Base-by-base conservation (phyloP, 2,888 invertebrate genomes). In the Zeuzera pyrina region DNA sequence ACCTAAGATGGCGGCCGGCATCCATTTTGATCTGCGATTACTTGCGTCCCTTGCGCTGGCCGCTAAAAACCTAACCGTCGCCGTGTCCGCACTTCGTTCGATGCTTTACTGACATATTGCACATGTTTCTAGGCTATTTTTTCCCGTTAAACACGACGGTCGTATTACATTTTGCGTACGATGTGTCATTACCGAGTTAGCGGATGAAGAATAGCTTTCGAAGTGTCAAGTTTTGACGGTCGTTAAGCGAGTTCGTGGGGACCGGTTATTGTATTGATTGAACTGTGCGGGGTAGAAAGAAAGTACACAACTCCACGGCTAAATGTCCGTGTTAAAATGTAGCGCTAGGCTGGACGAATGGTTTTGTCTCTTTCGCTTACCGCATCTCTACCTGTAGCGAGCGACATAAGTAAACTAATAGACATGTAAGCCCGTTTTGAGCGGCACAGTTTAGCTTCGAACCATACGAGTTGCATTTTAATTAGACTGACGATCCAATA, bases 11-110 rank as follows among this genome's bases (percentile, higher is more conserved):
- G 81, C 81, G 63, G 76, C 60, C 68, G 67, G 74, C 74, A 71
- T 72, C 81, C 83, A 83, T 83, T 83, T 83, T 83, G 81, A 81
- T 83, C 69, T 74, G 73, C 76, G 81, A 78, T 79, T 81, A 78
- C 68, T 53, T 58, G 51, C 57, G 62, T 64, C 68, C 71, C 72
- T 69, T 71, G 68, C 72, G 47, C 46, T 51, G 57, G 55, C 55
- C 58, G 61, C 62, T 70, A 72, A 78, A 79, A 83, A 65, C 81
- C 81, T 81, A 71, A 68, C 62, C 65, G 59, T 57, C 55, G 56
- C 56, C 54, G 55, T 64, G 71, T 60, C 65, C 62, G 55, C 57
- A 54, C 56, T 56, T 63, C 66, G 59, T 54, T 50, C 55, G 58
- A 55, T 53, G 52, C 54, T 65, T 61, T 53, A 68, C 66, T 59